A percentile compares a stretch with the other conserved stretches of the same genome.
These are phyloP conservation scores for Toxotes chatareus DNA, from an alignment of 2,113 vertebrate genomes.

Conservation along the genomic window DNA sequence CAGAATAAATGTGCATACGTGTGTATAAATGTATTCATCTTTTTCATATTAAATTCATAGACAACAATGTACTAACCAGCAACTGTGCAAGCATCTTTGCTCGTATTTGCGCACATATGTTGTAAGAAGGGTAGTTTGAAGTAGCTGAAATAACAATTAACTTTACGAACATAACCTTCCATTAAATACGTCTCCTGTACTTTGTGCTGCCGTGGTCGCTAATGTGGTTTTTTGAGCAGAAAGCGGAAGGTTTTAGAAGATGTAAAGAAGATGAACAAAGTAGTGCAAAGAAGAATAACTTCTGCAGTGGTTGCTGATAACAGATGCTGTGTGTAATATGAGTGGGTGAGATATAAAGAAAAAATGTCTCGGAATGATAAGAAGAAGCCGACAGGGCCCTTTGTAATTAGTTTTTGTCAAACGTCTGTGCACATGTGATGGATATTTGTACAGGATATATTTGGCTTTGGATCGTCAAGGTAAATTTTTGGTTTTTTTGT, in stretches of 20 bases:
- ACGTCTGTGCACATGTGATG: background rate
- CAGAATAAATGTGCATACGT: background rate
- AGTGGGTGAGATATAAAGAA: background rate
- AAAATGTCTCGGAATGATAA: background rate
- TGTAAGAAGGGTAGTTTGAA: background rate
- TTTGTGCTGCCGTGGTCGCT: background rate
- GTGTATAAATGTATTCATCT: background rate
- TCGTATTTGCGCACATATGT: background rate
- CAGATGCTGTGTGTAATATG: background rate
- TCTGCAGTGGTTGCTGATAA: background rate
- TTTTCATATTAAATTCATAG: slow-evolving; percentile 7
- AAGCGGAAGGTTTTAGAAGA: background rate
- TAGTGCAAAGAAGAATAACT: background rate
- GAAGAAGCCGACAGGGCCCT: background rate
- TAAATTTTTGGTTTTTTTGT: slow-evolving; percentile 5
- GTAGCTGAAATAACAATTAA: too few species aligned
- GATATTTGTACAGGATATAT: background rate
- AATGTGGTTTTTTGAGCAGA: background rate
- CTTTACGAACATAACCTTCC: background rate
- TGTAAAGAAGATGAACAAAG: background rate
- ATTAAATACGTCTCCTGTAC: background rate
- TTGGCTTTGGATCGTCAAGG: background rate
- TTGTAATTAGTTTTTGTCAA: background rate
- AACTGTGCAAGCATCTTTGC: background rate
- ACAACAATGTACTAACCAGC: background rate